phyloP scores from a whole-genome alignment of 2,113 vertebrate genomes.

The Canis aureus region DNA sequence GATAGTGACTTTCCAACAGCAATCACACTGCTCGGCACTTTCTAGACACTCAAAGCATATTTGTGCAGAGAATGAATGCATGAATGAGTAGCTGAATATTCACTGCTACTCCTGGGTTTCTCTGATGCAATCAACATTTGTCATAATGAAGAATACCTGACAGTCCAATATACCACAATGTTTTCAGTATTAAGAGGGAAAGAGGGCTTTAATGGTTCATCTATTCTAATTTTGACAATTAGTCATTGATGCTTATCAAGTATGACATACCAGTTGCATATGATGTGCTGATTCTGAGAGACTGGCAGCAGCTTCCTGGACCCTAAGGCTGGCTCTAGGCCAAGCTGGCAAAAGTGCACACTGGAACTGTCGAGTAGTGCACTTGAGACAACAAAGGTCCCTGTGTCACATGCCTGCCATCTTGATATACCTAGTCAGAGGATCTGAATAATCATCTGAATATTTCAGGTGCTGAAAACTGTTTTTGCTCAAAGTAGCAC shows the following conservation, averaged over 20 bases:
- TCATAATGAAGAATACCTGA: background rate
- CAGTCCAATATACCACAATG: background rate
- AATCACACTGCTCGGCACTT: background rate
- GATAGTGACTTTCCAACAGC: background rate
- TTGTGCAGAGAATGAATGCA: background rate
- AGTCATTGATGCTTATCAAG: background rate
- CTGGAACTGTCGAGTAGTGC: background rate
- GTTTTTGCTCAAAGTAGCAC: background rate
- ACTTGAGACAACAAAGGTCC: background rate
- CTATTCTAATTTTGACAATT: conserved; percentile 7
- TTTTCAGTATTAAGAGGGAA: conserved; percentile 39
- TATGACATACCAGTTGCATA: background rate
- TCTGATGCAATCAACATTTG: conserved; percentile 47
- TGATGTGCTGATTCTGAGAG: background rate
- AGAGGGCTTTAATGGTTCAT: background rate
- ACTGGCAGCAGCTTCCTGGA: background rate
- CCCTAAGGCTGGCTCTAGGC: background rate
- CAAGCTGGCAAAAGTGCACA: background rate
- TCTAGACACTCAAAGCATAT: background rate
- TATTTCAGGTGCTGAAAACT: background rate
- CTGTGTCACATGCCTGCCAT: background rate
- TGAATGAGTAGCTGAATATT: background rate
- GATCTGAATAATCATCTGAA: background rate
- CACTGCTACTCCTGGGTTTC: background rate
- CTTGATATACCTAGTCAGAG: background rate